phyloP scores from a whole-genome alignment of 2,797 vertebrate species.

The Urocyon cinereoargenteus region DNA sequence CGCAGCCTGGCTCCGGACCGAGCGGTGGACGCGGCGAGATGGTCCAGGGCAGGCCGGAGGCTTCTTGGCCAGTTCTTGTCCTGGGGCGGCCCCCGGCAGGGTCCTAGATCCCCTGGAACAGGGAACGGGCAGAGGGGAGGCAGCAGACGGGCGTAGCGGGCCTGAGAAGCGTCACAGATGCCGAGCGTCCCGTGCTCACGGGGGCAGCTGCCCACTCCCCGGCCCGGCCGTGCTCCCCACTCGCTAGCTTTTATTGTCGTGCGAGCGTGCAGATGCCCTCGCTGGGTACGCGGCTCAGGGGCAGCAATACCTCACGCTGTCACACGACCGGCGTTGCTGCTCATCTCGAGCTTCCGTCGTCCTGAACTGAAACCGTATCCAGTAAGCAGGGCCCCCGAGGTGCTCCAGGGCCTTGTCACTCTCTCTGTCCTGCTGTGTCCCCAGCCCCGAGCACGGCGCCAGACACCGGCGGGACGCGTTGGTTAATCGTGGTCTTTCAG shows the following conservation, averaged over 20 bases:
- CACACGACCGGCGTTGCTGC: fast-evolving
- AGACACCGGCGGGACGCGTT: too few species aligned
- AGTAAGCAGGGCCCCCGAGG: fast-evolving
- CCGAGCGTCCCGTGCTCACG: background rate
- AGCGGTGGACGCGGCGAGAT: too few species aligned
- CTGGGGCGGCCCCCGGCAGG: background rate
- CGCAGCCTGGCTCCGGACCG: background rate
- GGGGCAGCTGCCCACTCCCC: too few species aligned
- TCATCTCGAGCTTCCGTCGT: fast-evolving
- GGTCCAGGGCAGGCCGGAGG: background rate
- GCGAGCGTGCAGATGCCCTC: fast-evolving
- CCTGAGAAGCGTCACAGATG: fast-evolving
- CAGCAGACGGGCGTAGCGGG: background rate
- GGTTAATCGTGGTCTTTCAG: fast-evolving
- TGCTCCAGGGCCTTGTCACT: too few species aligned
- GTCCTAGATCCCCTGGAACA: fast-evolving
- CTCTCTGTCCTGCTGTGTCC: too few species aligned
- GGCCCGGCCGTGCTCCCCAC: background rate
- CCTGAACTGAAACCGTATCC: background rate
- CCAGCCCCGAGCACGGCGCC: background rate
- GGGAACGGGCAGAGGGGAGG: background rate
- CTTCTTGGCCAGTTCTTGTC: fast-evolving
- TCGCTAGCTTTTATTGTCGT: background rate
- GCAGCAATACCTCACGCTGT: background rate
- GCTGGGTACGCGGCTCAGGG: too few species aligned